Base-by-base conservation (phyloP, 2,888 invertebrate species). In the Drosophila mulleri region DNA sequence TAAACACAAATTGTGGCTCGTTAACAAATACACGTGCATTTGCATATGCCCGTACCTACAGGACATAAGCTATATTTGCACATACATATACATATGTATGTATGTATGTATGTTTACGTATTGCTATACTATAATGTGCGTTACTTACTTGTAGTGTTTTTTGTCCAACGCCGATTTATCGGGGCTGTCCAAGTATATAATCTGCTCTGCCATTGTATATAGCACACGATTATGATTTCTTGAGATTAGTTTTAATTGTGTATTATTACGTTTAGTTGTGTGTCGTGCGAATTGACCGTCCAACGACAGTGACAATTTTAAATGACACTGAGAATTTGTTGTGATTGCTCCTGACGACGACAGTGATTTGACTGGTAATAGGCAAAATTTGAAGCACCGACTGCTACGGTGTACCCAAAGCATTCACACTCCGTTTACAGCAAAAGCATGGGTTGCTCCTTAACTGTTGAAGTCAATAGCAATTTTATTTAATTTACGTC, bases 111-210 rank as follows among this genome's bases (percentile, higher is more conserved):
- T 26, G 26, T 26, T 26, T 26, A 6, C 6, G 29, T 29, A 29
- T 8, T 7, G 29, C 29, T 9, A 29, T n/a, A 18, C 0, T 16
- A 7, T 18, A 1, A 2, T 53, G 26, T 11, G 14, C 50, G 3
- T 26, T 41, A 70, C 83, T 75, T 80, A 96, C 96, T 95, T 96
- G 91, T 97, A 97, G 65, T 95, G 93, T 91, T 97, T 97, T 91
- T 96, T 96, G 92, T 97, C 97, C 78, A 95, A 95, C 63, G 94
- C 94, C 57, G 97, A 96, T 93, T 96, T 96, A 41, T 94, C 94
- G 12, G 97, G 97, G 75, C 93, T 92, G 52, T 93, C 84, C 72
- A 95, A 91, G 86, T 92, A 92, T 26, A 71, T 78, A 6, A 91
- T 80, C 32, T 63, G 67, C 2, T 83, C 80, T 14, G 79, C 66